These are phyloP conservation scores for Montipora sp. DNA, from an alignment of 64 coral and sea anemone genomes.

Conservation along the genomic window DNA sequence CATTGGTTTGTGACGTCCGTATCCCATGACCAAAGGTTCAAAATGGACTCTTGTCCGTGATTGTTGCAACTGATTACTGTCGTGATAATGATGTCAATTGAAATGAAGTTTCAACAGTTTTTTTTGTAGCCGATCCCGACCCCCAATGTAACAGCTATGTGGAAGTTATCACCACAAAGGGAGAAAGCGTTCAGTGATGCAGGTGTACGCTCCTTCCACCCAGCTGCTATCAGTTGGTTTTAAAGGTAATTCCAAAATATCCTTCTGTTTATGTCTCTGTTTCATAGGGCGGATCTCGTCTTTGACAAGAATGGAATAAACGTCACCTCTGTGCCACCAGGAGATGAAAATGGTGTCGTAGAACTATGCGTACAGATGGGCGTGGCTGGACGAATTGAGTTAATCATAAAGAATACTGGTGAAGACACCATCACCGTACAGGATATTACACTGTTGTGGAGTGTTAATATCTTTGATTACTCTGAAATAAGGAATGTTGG, in stretches of 20 bases:
- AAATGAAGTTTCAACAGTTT: too few species aligned
- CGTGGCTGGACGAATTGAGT: constrained; percentile 1
- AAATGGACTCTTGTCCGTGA: too few species aligned
- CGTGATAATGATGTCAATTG: too few species aligned
- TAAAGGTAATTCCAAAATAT: not conserved
- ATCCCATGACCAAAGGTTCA: too few species aligned
- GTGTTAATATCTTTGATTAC: constrained; percentile 56
- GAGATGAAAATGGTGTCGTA: constrained; percentile 52
- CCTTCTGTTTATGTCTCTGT: not conserved
- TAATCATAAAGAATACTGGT: constrained; percentile 24
- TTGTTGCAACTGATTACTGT: too few species aligned
- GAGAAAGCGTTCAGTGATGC: not conserved
- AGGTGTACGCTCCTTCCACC: not conserved
- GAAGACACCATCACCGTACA: constrained; percentile 11
- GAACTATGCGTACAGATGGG: constrained; percentile 27
- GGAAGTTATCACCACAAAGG: too few species aligned
- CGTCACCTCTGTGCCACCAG: constrained; percentile 29
- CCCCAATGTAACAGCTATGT: too few species aligned
- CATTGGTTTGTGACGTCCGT: too few species aligned
- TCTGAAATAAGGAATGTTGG: constrained; percentile 30
- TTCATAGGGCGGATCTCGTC: constrained; percentile 31
- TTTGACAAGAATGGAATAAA: constrained; percentile 45
- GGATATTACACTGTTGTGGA: constrained; percentile 46
- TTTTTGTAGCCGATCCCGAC: too few species aligned
- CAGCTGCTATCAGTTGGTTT: not conserved